phyloP scores from a whole-genome alignment of 2,888 invertebrate species.

The Erannis defoliaria region DNA sequence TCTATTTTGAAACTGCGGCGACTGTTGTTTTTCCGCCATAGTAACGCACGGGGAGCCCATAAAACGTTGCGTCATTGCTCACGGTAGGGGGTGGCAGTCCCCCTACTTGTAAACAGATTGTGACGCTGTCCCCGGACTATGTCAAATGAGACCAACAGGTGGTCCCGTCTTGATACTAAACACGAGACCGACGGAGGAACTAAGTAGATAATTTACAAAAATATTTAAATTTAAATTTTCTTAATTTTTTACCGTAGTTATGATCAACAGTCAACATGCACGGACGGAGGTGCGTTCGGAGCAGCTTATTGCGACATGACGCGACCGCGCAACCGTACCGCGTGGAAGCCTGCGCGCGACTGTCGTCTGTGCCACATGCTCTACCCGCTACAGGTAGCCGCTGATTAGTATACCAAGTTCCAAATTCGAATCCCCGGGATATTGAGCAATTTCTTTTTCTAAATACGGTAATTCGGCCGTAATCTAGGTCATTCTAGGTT shows the following conservation, averaged over 20 bases:
- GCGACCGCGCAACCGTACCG: constrained; percentile 74
- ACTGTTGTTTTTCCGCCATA: constrained; percentile 82
- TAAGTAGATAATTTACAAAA: constrained; percentile 2
- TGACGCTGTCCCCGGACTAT: constrained; percentile 77
- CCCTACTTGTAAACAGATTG: constrained; percentile 83
- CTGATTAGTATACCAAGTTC: constrained; percentile 69
- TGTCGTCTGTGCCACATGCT: constrained; percentile 72
- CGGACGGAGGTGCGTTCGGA: constrained; percentile 64
- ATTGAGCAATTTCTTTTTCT: constrained; percentile 54
- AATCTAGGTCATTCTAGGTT: constrained; percentile 33
- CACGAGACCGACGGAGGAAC: constrained; percentile 28
- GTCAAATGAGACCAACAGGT: constrained; percentile 81
- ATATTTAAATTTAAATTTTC: constrained; percentile 43
- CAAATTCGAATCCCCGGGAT: constrained; percentile 65
- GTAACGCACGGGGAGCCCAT: constrained; percentile 77
- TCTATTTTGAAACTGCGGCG: constrained; percentile 76
- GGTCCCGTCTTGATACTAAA: constrained; percentile 53
- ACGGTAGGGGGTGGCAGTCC: constrained; percentile 63
- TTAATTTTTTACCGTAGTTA: constrained; percentile 49
- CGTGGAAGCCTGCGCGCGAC: constrained; percentile 84
- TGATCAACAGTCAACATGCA: constrained; percentile 52
- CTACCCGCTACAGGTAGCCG: constrained; percentile 79
- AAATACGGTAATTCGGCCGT: constrained; percentile 35
- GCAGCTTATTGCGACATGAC: constrained; percentile 63
- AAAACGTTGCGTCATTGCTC: constrained; percentile 80